Base-by-base conservation (phyloP, 2,888 invertebrate genomes). In the Norana najaformis region DNA sequence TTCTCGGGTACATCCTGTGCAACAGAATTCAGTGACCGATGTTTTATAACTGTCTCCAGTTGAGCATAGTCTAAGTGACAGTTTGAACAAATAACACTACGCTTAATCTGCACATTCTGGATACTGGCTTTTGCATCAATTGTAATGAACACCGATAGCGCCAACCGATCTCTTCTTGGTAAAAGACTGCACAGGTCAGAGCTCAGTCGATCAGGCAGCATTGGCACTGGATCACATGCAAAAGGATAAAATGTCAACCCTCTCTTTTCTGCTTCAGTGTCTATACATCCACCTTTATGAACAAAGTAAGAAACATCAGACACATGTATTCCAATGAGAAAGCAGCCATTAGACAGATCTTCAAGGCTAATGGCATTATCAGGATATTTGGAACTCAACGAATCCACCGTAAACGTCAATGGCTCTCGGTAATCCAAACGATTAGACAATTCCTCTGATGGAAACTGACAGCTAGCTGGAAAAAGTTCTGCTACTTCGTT, bases 361-460 rank as follows among this genome's bases (percentile, higher is more conserved):
- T 96, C 96, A 92, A 97, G 97, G 30, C 98, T 98, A 23, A 99
- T 95, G 0, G 98, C 98, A 95, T 99, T 99, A 94, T 99, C 99
- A 93, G 99, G 96, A 95, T 99, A 99, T 90, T 97, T 96, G 6
- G 98, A 98, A 89, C 97, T 97, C 38, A 96, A 95, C 8, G 99
- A 98, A 95, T 99, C 99, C 92, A 99, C 98, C 0, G 98, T 98
- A 94, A 98, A 98, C 90, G 98, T 96, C 93, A 90, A 23, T 96
- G 95, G 23, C 23, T 94, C 93, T 89, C 96, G 94, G 90, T 95
- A 94, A 92, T 95, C 95, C 37, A 94, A 91, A 14, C 95, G 93
- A 38, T 93, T 92, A 18, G 91, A 90, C 34, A 93, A 90, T 36
- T 88, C 89, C 13, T 92, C 90, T 0, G 90, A 90, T 13, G 94